These are phyloP conservation scores for Synergus gifuensis DNA, from an alignment of 2,888 invertebrate genomes.

Conservation along the genomic window DNA sequence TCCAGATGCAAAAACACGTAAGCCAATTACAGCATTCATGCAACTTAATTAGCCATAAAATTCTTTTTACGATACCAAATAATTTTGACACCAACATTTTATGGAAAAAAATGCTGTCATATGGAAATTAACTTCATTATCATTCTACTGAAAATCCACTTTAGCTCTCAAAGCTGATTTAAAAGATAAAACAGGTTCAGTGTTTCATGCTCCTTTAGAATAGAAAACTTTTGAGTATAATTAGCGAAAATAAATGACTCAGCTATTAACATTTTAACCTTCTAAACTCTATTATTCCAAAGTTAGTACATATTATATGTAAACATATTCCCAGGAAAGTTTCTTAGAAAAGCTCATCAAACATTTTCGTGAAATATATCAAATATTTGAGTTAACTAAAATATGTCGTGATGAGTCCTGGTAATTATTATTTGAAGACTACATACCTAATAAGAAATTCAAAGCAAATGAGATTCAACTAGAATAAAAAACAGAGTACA, in stretches of 20 bases:
- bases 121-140: not conserved
- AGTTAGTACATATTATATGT: not conserved
- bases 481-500: no score
- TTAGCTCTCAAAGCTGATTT: not conserved
- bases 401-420: not conserved
- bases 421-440: not conserved
- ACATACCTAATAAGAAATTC: not conserved
- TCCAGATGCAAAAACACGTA: slow-evolving; percentile 47
- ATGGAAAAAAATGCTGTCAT: not conserved
- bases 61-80: not conserved
- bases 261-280: not conserved
- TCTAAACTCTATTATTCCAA: not conserved
- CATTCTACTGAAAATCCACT: not conserved
- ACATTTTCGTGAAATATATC: not conserved
- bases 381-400: not conserved
- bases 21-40: not conserved
- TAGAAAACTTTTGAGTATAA: not conserved
- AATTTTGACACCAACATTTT: not conserved
- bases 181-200: not conserved
- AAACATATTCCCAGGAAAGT: not conserved
- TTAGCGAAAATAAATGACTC: not conserved
- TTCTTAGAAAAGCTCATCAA: not conserved
- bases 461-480: no score
- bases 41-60: not conserved
- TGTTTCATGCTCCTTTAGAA: not conserved